Conservation (phyloP, 2,797 vertebrate genomes). For the Echeneis naucrates region DNA sequence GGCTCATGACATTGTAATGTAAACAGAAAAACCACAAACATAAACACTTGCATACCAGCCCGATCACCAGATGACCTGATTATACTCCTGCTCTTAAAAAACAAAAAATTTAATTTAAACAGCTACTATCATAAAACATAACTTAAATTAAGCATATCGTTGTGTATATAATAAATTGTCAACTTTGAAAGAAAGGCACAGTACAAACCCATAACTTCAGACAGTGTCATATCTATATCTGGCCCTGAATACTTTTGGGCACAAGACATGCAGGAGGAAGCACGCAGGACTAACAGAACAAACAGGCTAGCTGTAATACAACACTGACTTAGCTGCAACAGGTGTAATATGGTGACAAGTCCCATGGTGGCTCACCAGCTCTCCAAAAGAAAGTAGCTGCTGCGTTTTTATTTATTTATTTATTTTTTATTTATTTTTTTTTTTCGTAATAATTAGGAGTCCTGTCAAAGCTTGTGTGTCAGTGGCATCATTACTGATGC, state of each 20-base stretch:
- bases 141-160: not conserved
- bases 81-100: not conserved
- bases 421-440: too few relatives aligned
- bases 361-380: not conserved
- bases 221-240: not conserved
- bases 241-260: conserved; percentile 3
- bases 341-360: not conserved
- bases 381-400: not conserved
- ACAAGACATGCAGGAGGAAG: conserved; percentile 15
- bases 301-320: conserved; percentile 5
- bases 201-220: not conserved
- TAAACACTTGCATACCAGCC: conserved; percentile 5
- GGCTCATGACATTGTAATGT: conserved; percentile 28
- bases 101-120: too few relatives aligned
- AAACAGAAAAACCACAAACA: conserved; percentile 43
- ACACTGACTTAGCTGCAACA: conserved; percentile 4
- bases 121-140: not conserved
- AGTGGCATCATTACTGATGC: not conserved
- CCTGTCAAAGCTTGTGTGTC: not conserved
- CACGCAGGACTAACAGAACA: not conserved
- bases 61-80: conserved; percentile 2
- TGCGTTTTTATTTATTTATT: too few relatives aligned
- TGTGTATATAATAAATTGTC: not conserved
- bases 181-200: not conserved
- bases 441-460: not conserved